These are phyloP conservation scores for Cerastoderma edule DNA, from an alignment of 2,888 invertebrate species.

Conservation along the genomic window DNA sequence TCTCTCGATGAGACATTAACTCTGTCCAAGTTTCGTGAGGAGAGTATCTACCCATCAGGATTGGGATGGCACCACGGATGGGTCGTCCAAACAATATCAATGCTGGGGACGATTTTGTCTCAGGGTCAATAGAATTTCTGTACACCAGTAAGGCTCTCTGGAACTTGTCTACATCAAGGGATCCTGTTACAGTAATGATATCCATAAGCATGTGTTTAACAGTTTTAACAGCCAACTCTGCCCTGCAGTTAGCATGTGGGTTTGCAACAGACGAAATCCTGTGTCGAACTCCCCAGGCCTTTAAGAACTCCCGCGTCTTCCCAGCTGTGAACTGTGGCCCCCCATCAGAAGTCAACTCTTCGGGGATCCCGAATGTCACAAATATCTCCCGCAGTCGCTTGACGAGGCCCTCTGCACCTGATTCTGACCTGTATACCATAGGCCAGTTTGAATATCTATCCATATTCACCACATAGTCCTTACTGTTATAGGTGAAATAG, in stretches of 20 bases:
- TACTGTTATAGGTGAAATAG: too few relatives aligned
- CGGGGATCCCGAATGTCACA: conserved; percentile 57
- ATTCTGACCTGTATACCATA: too few relatives aligned
- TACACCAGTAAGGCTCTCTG: conserved; percentile 56
- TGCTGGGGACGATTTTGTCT: conserved; percentile 62
- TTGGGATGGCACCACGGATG: conserved; percentile 52
- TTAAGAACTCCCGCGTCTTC: conserved; percentile 45
- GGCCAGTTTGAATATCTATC: too few relatives aligned
- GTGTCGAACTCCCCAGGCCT: conserved; percentile 44
- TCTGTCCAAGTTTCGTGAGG: conserved; percentile 54
- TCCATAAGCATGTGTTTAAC: conserved; percentile 59
- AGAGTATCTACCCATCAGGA: conserved; percentile 43
- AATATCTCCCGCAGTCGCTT: conserved; percentile 46
- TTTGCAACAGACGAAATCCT: conserved; percentile 53
- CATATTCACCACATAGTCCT: too few relatives aligned
- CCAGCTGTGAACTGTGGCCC: conserved; percentile 52
- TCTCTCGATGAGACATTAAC: conserved; percentile 30
- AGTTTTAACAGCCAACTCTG: conserved; percentile 57
- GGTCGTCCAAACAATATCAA: conserved; percentile 58
- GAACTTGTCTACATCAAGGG: conserved; percentile 46
- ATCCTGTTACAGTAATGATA: conserved; percentile 45
- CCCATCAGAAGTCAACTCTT: conserved; percentile 51
- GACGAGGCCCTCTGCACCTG: background rate
- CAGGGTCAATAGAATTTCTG: conserved; percentile 53
- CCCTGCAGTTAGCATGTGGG: conserved; percentile 58